Evolutionary conservation across 92 coral and sea anemone species (phyloP), one percentile per base, ranked within the genome.

Genomic region (Zoanthus solanderi): DNA sequence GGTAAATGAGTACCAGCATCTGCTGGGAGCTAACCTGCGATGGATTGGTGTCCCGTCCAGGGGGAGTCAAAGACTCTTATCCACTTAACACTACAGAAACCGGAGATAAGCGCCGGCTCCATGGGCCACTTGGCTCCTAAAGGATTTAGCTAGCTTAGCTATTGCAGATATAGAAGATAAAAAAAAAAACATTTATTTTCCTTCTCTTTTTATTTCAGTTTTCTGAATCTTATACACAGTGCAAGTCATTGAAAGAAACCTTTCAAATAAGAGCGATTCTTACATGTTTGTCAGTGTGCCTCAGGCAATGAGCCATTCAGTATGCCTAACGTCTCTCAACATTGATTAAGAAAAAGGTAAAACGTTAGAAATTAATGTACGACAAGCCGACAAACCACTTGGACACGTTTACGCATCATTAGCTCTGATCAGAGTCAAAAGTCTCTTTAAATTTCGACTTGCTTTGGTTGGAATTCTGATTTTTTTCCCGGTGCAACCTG

Each of bases 401-500:
- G 42, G 17, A 7, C 42, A 6, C 4, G 3, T 0, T 2, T 50
- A 11, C 10, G 17, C n/a, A 34, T 16, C 52, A 54, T 61, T 18
- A 63, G 13, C 0, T 17, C 53, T 52, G 56, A 50, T 34, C 84
- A 58, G 68, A 58, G 31, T 17, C 72, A 53, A 61, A 60, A 15
- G 16, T 78, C 53, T 45, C 32, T 60, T 61, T 42, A 47, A 60
- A 79, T 45, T 66, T 66, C 75, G 15, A 65, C 28, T 16, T 81
- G 76, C 18, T 67, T 52, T 9, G 52, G 30, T 9, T 46, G 60
- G 15, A 63, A 81, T 18, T 30, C 85, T 13, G 60, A 75, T 67
- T 81, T 81, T 23, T 10, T 69, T 73, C 65, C 57, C 0, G 85
- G 85, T 5, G 85, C 85, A 37, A 81, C 16, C 67, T 81, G 56